Evolutionary conservation across 2,797 vertebrate species (phyloP), one percentile per base, ranked within the genome.

Genomic region (Myotis daubentonii): DNA sequence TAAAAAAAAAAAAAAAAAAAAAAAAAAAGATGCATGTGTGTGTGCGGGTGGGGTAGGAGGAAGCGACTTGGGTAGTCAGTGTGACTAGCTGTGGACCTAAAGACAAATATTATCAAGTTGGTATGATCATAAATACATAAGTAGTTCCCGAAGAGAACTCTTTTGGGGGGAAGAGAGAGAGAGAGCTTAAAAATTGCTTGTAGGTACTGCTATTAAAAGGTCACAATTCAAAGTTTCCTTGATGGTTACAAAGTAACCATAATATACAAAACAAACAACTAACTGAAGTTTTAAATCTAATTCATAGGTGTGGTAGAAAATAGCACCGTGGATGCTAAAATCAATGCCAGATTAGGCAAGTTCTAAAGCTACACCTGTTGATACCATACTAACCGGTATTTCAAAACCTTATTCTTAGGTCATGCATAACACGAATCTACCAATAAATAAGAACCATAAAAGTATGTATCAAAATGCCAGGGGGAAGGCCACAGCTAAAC

Each of bases 371-470:
- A 68, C 5, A 57, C 55, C 47, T 84, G 55, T 75, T 93, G 49
- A 83, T 60, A 53, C 8, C 60, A 36, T 84, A 44, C 22, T 75
- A 80, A 74, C 23, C 12, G 36, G 15, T 62, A 78, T 91, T 91
- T 94, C 38, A 62, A 95, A 80, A 80, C 10, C 49, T 75, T 89
- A 72, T 12, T 51, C 87, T 87, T 87, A 90, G 70, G 51, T 89
- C 71, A 87, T 11, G 65, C 11, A 38, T 74, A 49, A 88, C 33
- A 87, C 6, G 62, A 89, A 89, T 11, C 65, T 55, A 47, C 33
- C 36, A 89, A 49, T 38, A 78, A 87, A 82, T 33, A 87, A 60
- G 55, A 28, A 72, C 38, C 20, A 5, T n/a, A 84, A 65, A 57
- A 75, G 2, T 20, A 62, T 36, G 30, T 85, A 68, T 75, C 84